Percentiles rank a stretch among this genome's conserved stretches.
phyloP scores from a whole-genome alignment of 2,113 vertebrate species.

The Plotosus lineatus region DNA sequence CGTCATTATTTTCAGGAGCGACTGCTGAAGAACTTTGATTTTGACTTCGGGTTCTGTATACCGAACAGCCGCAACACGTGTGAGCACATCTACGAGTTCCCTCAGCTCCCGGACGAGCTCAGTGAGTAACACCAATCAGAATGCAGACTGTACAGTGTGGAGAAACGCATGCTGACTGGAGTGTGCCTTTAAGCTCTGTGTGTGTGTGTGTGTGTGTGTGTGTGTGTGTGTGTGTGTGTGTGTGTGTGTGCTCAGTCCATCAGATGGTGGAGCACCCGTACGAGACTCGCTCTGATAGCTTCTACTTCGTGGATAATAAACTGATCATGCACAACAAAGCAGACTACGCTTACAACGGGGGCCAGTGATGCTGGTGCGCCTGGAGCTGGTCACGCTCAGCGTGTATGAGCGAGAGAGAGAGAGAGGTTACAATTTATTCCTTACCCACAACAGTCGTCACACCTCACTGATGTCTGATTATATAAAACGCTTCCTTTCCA shows the following conservation, averaged over 20 bases:
- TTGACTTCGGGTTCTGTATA: conserved; percentile 98
- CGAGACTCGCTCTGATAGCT: conserved; percentile 97
- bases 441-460: neutral
- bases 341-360: conserved; percentile 96
- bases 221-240: neutral
- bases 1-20: conserved; percentile 94
- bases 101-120: conserved; percentile 92
- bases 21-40: conserved; percentile 97
- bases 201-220: conserved; percentile 14
- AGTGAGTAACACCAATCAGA: conserved; percentile 72
- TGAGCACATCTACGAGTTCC: conserved; percentile 98
- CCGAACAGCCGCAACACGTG: conserved; percentile 97
- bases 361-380: conserved; percentile 73
- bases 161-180: neutral
- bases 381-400: neutral
- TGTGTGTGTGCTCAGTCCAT: conserved; percentile 73
- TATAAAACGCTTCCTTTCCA: neutral
- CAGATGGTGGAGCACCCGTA: conserved; percentile 96
- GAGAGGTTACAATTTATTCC: neutral
- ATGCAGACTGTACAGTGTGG: neutral
- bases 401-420: neutral
- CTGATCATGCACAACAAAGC: conserved; percentile 99
- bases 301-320: conserved; percentile 99
- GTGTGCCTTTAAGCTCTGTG: neutral
- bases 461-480: neutral